phyloP scores from a whole-genome alignment of 2,113 vertebrate species.

The Myiozetetes cayanensis region DNA sequence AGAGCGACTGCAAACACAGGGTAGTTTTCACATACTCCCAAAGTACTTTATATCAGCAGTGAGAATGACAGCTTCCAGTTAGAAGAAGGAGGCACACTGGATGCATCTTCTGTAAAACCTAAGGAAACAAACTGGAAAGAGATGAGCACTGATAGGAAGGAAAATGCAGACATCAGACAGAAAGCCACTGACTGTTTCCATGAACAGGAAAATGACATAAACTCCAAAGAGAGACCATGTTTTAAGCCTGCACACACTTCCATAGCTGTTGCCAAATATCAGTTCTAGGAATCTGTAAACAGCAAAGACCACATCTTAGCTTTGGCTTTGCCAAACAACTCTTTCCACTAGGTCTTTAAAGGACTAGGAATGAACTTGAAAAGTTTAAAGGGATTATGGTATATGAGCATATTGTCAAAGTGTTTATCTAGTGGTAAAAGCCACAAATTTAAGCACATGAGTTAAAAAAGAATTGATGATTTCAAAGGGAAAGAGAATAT shows the following conservation, averaged over 20 bases:
- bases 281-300: background rate
- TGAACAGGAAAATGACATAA: background rate
- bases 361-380: background rate
- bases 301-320: background rate
- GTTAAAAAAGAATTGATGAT: background rate
- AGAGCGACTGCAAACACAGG: background rate
- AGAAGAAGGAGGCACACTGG: background rate
- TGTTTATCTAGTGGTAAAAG: background rate
- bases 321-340: background rate
- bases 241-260: background rate
- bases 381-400: background rate
- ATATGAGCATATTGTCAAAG: rapidly evolving
- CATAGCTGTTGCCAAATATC: background rate
- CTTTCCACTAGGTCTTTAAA: background rate
- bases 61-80: background rate
- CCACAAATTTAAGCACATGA: rapidly evolving
- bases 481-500: background rate
- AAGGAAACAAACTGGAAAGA: background rate
- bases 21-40: background rate
- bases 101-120: background rate
- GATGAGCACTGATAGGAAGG: background rate
- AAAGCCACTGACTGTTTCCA: background rate
- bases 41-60: background rate
- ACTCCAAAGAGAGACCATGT: background rate
- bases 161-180: background rate